Conservation (phyloP, 2,113 vertebrate genomes). For the Onychostoma macrolepis region DNA sequence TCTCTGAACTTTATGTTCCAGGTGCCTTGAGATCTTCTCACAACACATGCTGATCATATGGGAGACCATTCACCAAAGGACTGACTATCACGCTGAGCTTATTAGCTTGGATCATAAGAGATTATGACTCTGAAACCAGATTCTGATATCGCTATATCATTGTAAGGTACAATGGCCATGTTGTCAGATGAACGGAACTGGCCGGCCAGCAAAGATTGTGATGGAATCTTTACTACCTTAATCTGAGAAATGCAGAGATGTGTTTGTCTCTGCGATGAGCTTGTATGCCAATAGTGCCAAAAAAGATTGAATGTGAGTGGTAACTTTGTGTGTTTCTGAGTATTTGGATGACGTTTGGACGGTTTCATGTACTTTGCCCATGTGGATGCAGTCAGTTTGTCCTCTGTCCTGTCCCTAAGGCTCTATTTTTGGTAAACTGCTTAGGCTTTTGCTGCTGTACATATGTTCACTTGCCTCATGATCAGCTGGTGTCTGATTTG, state of each 20-base stretch:
- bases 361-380: slow-evolving; percentile 46
- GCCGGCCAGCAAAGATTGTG: slow-evolving; percentile 13
- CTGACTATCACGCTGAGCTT: slow-evolving; percentile 57
- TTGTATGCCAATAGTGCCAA: slow-evolving; percentile 71
- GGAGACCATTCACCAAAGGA: slow-evolving; percentile 62
- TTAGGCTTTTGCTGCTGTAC: slow-evolving; percentile 51
- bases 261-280: slow-evolving; percentile 60
- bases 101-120: slow-evolving; percentile 56
- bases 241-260: slow-evolving; percentile 34
- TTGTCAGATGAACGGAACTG: neutral
- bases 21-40: slow-evolving; percentile 80
- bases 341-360: slow-evolving; percentile 39
- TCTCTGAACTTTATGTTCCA: slow-evolving; percentile 62
- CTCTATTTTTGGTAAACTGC: slow-evolving; percentile 52
- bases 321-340: neutral
- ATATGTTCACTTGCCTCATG: slow-evolving; percentile 39
- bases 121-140: slow-evolving; percentile 51
- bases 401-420: slow-evolving; percentile 25
- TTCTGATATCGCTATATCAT: slow-evolving; percentile 49
- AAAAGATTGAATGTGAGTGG: slow-evolving; percentile 35
- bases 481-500: slow-evolving; percentile 63
- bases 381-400: slow-evolving; percentile 41
- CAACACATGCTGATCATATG: slow-evolving; percentile 75
- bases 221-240: slow-evolving; percentile 44
- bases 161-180: slow-evolving; percentile 21